Base-by-base conservation (phyloP, 2,113 vertebrate species). In the Lamprologus callipterus region DNA sequence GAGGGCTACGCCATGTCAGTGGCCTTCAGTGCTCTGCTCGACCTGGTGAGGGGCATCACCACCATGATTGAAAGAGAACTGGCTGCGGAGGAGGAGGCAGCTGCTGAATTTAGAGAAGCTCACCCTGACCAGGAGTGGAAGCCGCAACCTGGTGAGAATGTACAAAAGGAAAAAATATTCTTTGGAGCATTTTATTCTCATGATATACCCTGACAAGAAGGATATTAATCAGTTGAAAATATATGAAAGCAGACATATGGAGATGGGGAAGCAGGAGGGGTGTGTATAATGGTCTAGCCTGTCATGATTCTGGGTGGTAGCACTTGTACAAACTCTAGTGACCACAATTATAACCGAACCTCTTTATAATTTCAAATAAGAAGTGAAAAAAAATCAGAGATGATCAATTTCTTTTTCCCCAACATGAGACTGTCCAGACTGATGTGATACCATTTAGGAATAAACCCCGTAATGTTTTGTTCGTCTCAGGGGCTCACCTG, bases 1-100 rank as follows among this genome's bases (percentile, higher is more conserved):
- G 99, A 99, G 93, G 99, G 99, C 83, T 99, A 99, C 54, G 98
- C 98, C 82, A 98, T 99, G 98, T 99, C 99, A 0, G 99, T 99
- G 95, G 98, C 99, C 78, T 99, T 99, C 94, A 98, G 98, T 17
- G 99, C 98, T 87, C 96, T 99, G 78, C 93, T 99, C 63, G 99
- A 99, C 95, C 97, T 99, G 89, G 99, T 99, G 54, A 96, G 98
- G 86, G 98, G 99, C 86, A 99, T 99, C 92, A 99, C 98, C 57
- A 95, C 96, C 40, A 98, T 99, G 98, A 99, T 99, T 16, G 98
- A 99, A 95, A 97, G 96, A 90, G 98, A 99, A 80, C 47, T 99
- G 80, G 95, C 96, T 70, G 85, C 92, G 9, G 95, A 95, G 90
- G 97, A 98, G 94, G 94, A 91, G 65, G 88, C 84, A 35, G 95